phyloP scores from a whole-genome alignment of 2,113 vertebrate species.

The Alethe castanea region DNA sequence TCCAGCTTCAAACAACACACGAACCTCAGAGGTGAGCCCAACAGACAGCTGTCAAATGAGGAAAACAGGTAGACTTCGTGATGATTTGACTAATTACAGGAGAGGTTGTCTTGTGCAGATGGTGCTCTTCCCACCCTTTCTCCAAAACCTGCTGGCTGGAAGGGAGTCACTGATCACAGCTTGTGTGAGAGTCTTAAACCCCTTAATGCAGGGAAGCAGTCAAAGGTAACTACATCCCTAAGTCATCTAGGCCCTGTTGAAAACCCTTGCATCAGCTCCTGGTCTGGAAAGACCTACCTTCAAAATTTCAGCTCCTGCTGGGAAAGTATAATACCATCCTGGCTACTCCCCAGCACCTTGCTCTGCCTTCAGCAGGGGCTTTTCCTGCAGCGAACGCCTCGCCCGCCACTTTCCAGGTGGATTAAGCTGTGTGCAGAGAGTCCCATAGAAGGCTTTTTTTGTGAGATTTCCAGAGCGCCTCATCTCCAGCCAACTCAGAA shows the following conservation, averaged over 20 bases:
- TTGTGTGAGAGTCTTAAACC: not conserved
- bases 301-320: not conserved
- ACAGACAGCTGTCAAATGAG: not conserved
- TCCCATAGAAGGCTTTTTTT: not conserved
- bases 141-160: not conserved
- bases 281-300: not conserved
- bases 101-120: not conserved
- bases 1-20: not conserved
- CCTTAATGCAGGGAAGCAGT: not conserved
- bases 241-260: not conserved
- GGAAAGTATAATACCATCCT: not conserved
- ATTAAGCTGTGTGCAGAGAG: not conserved
- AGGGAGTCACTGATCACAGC: not conserved
- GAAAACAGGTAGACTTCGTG: slow-evolving; percentile 22
- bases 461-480: not conserved
- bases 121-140: not conserved
- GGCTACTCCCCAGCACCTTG: not conserved
- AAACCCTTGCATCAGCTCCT: not conserved
- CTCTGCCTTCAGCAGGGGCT: not conserved
- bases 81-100: slow-evolving; percentile 32
- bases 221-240: not conserved
- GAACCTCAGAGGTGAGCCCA: not conserved
- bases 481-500: slow-evolving; percentile 30
- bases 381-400: accelerated
- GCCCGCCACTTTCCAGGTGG: not conserved